phyloP scores from a whole-genome alignment of 2,797 vertebrate genomes.

The Mormyrops boulengeri region DNA sequence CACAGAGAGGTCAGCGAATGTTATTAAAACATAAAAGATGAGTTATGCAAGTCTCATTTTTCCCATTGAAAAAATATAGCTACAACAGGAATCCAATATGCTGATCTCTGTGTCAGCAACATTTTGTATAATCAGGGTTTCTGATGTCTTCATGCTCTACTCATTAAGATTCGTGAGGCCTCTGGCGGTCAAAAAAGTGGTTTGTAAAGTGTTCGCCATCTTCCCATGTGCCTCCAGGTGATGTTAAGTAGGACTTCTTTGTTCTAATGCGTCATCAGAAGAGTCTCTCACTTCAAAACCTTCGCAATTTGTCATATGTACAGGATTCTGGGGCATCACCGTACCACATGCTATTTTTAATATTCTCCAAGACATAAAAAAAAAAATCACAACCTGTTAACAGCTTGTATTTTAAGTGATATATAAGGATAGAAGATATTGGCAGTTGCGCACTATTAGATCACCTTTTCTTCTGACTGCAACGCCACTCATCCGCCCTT shows the following conservation, averaged over 20 bases:
- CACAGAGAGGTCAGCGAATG: background rate
- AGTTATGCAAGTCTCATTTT: conserved; percentile 17
- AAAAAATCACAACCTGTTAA: conserved; percentile 22
- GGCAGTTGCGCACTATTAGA: background rate
- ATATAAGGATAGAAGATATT: conserved; percentile 21
- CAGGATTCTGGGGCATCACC: background rate
- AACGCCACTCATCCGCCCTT: background rate
- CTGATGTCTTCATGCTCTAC: conserved; percentile 14
- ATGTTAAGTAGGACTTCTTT: conserved; percentile 29
- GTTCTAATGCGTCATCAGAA: conserved; percentile 32
- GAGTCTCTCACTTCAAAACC: conserved; percentile 34
- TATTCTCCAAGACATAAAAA: conserved; percentile 12
- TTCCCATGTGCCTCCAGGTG: conserved; percentile 19
- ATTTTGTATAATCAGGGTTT: conserved; percentile 17
- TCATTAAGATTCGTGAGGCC: background rate
- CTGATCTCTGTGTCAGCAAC: conserved; percentile 13
- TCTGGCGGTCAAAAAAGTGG: background rate
- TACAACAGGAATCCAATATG: conserved; percentile 8
- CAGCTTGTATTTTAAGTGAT: conserved; percentile 12
- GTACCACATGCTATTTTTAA: background rate
- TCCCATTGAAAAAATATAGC: conserved; percentile 18
- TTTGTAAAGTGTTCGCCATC: conserved; percentile 17
- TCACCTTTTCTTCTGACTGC: background rate
- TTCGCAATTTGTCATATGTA: conserved; percentile 13
- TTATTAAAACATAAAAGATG: background rate